A percentile compares a stretch with the other conserved stretches of the same genome.
Conservation (phyloP, 2,113 vertebrate species). For the Hippoglossus stenolepis region DNA sequence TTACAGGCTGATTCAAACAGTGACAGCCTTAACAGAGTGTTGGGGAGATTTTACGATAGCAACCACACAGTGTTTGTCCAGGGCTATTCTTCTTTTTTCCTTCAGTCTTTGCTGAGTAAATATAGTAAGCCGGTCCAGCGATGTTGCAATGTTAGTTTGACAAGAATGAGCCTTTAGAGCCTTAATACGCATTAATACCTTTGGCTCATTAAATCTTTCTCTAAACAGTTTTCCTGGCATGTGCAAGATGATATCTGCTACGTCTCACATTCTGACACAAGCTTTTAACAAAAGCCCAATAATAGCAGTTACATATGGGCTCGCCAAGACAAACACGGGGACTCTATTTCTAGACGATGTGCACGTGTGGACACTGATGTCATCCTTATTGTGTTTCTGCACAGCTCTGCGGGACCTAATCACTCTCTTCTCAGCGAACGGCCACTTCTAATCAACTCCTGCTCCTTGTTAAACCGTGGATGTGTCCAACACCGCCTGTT, state of each 20-base stretch:
- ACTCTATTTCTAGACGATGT: constrained; percentile 38
- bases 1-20: constrained; percentile 57
- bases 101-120: constrained; percentile 36
- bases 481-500: constrained; percentile 44
- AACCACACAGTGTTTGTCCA: constrained; percentile 33
- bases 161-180: constrained; percentile 8
- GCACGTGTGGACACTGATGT: constrained; percentile 60
- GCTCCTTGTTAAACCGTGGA: not conserved
- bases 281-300: constrained; percentile 38
- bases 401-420: not conserved
- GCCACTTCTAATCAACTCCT: constrained; percentile 38
- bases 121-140: not conserved
- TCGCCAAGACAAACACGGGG: constrained; percentile 59
- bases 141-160: constrained; percentile 35
- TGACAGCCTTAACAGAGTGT: constrained; percentile 10
- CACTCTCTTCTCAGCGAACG: not conserved
- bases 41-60: constrained; percentile 35
- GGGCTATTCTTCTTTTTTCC: constrained; percentile 7
- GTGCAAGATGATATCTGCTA: constrained; percentile 49
- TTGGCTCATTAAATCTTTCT: constrained; percentile 37
- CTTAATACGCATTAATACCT: constrained; percentile 36
- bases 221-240: constrained; percentile 46
- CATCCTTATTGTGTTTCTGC: constrained; percentile 36
- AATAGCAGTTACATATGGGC: constrained; percentile 2
- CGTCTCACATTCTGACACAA: constrained; percentile 43